phyloP scores from a whole-genome alignment of 2,888 invertebrate genomes.

The Steinernema carpocapsae region DNA sequence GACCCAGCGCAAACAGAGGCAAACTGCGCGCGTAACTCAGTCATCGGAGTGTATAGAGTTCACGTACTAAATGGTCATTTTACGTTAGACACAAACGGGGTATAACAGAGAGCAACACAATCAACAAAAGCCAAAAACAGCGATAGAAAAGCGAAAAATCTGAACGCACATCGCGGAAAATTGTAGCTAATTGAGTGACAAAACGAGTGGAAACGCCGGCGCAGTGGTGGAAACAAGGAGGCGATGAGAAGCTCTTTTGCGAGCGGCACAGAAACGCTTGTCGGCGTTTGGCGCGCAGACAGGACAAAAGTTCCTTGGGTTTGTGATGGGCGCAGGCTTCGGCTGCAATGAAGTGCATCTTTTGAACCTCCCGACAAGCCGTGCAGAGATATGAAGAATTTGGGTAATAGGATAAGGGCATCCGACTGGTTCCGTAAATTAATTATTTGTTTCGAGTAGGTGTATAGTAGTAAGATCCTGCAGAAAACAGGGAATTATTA shows the following conservation, averaged over 20 bases:
- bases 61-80: too few relatives aligned
- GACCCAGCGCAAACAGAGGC: conserved; percentile 19
- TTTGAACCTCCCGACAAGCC: not conserved
- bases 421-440: too few relatives aligned
- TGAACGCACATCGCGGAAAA: conserved; percentile 1
- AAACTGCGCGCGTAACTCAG: not conserved
- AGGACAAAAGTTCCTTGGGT: not conserved
- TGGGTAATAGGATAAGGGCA: too few relatives aligned
- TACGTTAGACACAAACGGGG: too few relatives aligned
- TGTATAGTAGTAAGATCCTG: too few relatives aligned
- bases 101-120: too few relatives aligned
- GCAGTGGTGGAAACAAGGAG: not conserved
- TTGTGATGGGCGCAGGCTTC: not conserved
- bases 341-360: not conserved
- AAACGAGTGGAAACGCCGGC: not conserved
- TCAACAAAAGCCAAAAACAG: too few relatives aligned
- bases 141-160: not conserved
- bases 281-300: conserved; percentile 17
- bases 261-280: not conserved
- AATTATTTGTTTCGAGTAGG: too few relatives aligned
- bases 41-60: not conserved
- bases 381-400: too few relatives aligned
- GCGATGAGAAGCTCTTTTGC: not conserved
- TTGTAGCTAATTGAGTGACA: conserved; percentile 17
- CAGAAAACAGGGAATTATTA: too few relatives aligned